Evolutionary conservation across 2,113 vertebrate species (phyloP), one percentile per base, ranked within the genome.

Genomic region (Rhinogobius similis): DNA sequence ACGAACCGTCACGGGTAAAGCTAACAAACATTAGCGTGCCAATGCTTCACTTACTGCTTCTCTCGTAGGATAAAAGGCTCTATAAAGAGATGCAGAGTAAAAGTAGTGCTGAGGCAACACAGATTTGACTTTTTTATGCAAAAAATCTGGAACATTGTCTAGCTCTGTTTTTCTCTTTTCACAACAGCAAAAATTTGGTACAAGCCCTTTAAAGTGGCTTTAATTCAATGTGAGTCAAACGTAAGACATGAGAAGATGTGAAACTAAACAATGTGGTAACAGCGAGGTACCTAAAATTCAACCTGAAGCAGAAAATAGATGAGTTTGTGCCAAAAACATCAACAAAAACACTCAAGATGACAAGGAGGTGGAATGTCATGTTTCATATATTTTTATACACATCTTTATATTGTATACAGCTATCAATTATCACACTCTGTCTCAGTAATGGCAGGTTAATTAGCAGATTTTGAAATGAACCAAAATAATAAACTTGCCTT

Each of bases 401-500:
- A 84, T 43, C 56, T 86, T 62, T 68, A 56, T 62, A 46, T 84
- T 70, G 71, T 80, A 78, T 79, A 75, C 44, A 24, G 9, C 29
- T 56, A 70, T 68, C 24, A 63, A 32, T n/a, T 76, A 65, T 50
- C 73, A 70, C 77, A 76, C 74, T 43, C 76, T 74, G 56, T 67
- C 44, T 53, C 55, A 46, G 44, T 65, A 20, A 68, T 50, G 63
- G 26, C 71, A 70, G 75, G 67, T 68, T 82, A 36, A 72, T 73
- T 75, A 70, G 52, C 62, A 73, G 68, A 68, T 62, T 56, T 12
- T 69, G 62, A 72, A 32, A 82, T 56, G 59, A 78, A 72, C 77
- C 73, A 83, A 81, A 83, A 76, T 67, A 5, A 67, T 41, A 27
- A 72, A 67, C 65, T 85, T 78, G 76, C 75, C 86, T 86, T 89